phyloP scores from a whole-genome alignment of 2,797 vertebrate species.

The Macroramphosus scolopax region DNA sequence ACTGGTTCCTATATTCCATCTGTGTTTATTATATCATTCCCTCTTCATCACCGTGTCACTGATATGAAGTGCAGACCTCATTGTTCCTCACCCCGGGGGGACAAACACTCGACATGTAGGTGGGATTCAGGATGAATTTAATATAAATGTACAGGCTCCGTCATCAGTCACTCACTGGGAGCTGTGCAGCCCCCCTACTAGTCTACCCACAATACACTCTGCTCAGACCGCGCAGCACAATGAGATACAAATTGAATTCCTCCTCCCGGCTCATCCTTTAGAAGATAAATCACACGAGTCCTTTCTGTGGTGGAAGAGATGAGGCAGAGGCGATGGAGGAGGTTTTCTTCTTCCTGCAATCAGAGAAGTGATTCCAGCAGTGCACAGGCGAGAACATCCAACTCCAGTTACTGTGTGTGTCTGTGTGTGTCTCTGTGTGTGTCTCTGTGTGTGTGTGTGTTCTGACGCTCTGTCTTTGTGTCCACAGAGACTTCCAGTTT shows the following conservation, averaged over 20 bases:
- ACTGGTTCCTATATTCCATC: slow-evolving; percentile 25
- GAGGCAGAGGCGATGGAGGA: slow-evolving; percentile 31
- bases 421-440: too few species aligned
- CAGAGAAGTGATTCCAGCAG: slow-evolving; percentile 31
- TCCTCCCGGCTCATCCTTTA: slow-evolving; percentile 63
- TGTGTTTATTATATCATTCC: slow-evolving; percentile 40
- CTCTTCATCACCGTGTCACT: slow-evolving; percentile 50
- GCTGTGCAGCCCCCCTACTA: slow-evolving; percentile 7
- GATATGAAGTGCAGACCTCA: slow-evolving; percentile 28
- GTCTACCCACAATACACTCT: slow-evolving; percentile 48
- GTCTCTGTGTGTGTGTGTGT: too few species aligned
- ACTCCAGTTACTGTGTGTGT: slow-evolving; percentile 19
- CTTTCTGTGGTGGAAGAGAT: slow-evolving; percentile 45
- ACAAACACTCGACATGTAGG: slow-evolving; percentile 32
- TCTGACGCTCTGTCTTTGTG: slow-evolving; percentile 20
- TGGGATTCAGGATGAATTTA: slow-evolving; percentile 47
- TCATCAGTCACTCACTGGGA: slow-evolving; percentile 56
- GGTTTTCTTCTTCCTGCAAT: not conserved
- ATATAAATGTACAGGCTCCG: slow-evolving; percentile 39
- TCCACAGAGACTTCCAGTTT: slow-evolving; percentile 88
- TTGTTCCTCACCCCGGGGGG: slow-evolving; percentile 52
- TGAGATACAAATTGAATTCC: slow-evolving; percentile 76
- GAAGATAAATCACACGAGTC: slow-evolving; percentile 65
- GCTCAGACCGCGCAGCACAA: slow-evolving; percentile 60
- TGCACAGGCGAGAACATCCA: slow-evolving; percentile 5